Base-by-base conservation (phyloP, 1,140 invertebrate genomes). In the Drosophila teissieri region DNA sequence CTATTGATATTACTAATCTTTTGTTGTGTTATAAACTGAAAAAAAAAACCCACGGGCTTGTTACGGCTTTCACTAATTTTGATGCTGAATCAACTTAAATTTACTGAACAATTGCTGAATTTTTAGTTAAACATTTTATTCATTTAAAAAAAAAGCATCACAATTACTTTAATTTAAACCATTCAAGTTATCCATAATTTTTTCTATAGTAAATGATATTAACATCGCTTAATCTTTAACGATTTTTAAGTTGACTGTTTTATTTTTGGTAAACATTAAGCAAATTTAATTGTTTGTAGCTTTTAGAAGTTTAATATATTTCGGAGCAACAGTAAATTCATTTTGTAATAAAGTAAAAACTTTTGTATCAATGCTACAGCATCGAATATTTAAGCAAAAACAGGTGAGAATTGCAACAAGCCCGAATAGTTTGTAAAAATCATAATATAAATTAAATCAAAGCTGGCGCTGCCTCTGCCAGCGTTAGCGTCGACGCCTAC, bases 1-100 rank as follows among this genome's bases (percentile, higher is more conserved):
- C 64, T 68, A 68, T 68, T 68, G 60, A 62, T 62, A 62, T 62
- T 62, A 34, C 36, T 61, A 17, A n/a, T 27, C 45, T 19, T 56
- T 74, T 60, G 52, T 62, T 68, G 61, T 55, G 31, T 55, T 34
- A 45, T 42, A 62, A 48, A 69, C 17, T 46, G 24, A 48, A 61
- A 63, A 52, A 49, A 60, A 46, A 36, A 4, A 15, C 10, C 5
- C 34, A 40, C 10, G 58, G 45, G 46, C 36, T 48, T 56, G 14
- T 27, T 40, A 17, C 14, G 22, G 34, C 40, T 62, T 57, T 46
- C 24, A 36, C 15, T 2, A 19, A 36, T 40, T 17, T 54, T 36
- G 14, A 49, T n/a, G 15, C 4, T 12, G 19, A 31, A 31, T 56
- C 8, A 54, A 31, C 12, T 31, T 12, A 11, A 56, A 44, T 45